These are phyloP conservation scores for Talpa occidentalis DNA, from an alignment of 2,113 vertebrate genomes.

Conservation along the genomic window DNA sequence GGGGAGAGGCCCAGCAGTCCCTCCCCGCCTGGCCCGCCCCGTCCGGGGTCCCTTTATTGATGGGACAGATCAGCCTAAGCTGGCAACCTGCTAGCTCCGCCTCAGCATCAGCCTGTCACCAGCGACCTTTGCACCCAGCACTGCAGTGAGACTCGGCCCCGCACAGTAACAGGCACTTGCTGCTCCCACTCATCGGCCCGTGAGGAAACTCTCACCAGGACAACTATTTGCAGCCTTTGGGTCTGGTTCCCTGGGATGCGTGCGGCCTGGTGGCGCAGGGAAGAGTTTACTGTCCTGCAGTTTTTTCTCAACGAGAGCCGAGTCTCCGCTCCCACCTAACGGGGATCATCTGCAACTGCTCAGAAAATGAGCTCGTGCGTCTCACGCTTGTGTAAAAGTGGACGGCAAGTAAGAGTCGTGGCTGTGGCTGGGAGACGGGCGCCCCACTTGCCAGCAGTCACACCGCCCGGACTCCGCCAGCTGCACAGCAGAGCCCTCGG, in stretches of 20 bases:
- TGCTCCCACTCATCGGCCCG: background rate
- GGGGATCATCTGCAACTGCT: background rate
- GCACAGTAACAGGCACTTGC: background rate
- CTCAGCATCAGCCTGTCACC: conserved; percentile 76
- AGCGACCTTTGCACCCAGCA: conserved; percentile 70
- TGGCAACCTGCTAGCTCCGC: too few species aligned
- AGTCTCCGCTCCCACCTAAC: too few species aligned
- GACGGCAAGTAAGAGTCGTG: too few species aligned
- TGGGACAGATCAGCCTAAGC: background rate
- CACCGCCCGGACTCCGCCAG: background rate
- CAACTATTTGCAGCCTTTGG: background rate
- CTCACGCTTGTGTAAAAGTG: too few species aligned
- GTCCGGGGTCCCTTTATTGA: conserved; percentile 2
- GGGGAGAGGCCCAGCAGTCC: too few species aligned
- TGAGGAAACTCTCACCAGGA: background rate
- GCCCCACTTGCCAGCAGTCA: too few species aligned
- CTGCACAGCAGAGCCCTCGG: conserved; percentile 45
- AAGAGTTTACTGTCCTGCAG: rapidly evolving
- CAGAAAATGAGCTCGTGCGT: rapidly evolving
- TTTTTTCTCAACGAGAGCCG: rapidly evolving
- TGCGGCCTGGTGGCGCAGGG: too few species aligned
- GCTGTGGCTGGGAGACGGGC: too few species aligned
- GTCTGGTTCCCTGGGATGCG: background rate
- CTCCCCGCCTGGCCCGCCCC: too few species aligned
- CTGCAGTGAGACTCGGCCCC: background rate